Evolutionary conservation across 2,888 invertebrate genomes (phyloP).

Genomic region (Criorhina ranunculi): DNA sequence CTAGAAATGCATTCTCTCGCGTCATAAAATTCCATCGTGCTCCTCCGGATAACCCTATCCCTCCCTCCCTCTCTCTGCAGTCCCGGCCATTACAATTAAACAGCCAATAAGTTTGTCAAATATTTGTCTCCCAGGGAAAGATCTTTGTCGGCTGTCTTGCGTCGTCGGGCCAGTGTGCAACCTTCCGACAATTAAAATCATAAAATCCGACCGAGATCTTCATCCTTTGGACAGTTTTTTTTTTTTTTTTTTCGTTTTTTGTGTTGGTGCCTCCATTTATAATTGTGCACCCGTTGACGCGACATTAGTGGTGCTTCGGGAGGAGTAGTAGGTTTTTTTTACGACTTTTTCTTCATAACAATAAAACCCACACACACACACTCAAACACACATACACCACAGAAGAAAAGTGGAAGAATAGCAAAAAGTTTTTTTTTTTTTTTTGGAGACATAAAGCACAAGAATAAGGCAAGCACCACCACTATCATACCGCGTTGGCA

Average conservation of each 20-base stretch:
- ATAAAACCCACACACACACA: constrained; percentile 47
- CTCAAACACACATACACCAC: constrained; percentile 3
- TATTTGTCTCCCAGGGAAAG: constrained; percentile 59
- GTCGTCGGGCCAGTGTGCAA: background rate
- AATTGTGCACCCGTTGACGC: constrained; percentile 61
- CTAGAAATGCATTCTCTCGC: constrained; percentile 62
- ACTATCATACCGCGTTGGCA: constrained; percentile 1
- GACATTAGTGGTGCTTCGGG: constrained; percentile 51
- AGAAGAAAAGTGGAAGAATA: constrained; percentile 15
- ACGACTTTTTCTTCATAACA: constrained; percentile 66
- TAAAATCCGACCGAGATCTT: constrained; percentile 30
- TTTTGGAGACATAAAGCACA: constrained; percentile 48
- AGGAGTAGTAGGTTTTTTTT: constrained; percentile 54
- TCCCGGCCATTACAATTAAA: constrained; percentile 50
- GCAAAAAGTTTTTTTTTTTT: constrained; percentile 44
- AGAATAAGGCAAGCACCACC: too few relatives aligned
- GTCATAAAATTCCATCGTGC: constrained; percentile 49
- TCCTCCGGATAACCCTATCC: constrained; percentile 12
- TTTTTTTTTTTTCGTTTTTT: too few relatives aligned
- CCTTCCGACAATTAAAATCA: constrained; percentile 58
- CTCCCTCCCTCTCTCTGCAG: background rate
- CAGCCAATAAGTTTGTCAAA: constrained; percentile 72
- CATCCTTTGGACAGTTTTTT: constrained; percentile 18
- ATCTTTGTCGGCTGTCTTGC: constrained; percentile 36
- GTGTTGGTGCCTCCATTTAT: constrained; percentile 34